A percentile compares a stretch with the other conserved stretches of the same genome.
Conservation (phyloP, 2,888 invertebrate genomes). For the Notodonta dromedarius region DNA sequence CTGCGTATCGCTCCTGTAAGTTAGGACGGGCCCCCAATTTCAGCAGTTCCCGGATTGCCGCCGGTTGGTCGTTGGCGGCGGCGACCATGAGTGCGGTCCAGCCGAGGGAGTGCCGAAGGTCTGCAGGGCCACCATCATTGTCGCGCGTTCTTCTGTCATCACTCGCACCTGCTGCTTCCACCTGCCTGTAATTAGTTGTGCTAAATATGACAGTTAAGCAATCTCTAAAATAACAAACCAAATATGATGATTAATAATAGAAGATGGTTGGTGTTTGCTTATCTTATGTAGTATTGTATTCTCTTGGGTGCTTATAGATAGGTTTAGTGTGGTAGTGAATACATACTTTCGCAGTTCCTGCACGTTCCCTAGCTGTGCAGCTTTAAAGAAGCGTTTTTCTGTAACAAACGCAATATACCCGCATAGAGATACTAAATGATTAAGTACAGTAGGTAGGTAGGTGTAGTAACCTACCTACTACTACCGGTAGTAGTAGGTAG, state of each 20-base stretch:
- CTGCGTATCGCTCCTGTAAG: constrained; percentile 89
- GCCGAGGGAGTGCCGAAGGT: constrained; percentile 90
- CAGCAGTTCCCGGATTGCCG: constrained; percentile 85
- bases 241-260: too few relatives aligned
- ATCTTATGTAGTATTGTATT: too few relatives aligned
- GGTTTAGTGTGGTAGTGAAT: background rate
- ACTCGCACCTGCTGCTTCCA: constrained; percentile 46
- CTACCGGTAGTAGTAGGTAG: too few relatives aligned
- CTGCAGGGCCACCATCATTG: constrained; percentile 82
- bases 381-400: constrained; percentile 76
- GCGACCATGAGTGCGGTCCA: constrained; percentile 96
- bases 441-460: too few relatives aligned
- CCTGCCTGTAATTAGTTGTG: constrained; percentile 48
- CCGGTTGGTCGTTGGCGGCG: constrained; percentile 89
- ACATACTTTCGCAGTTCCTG: constrained; percentile 68
- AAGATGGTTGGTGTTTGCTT: background rate
- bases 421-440: too few relatives aligned
- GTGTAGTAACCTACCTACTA: too few relatives aligned
- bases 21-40: constrained; percentile 92
- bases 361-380: constrained; percentile 70
- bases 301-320: too few relatives aligned
- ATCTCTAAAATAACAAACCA: background rate
- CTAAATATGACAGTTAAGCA: background rate
- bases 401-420: constrained; percentile 35
- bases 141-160: constrained; percentile 29